A percentile compares a stretch with the other conserved stretches of the same genome.
These are phyloP conservation scores for Drosophila melanogaster DNA, from an alignment of 1,140 invertebrate genomes.

Conservation along the genomic window Release_6_plus_ISO1_MT NT_033779.5:20887001-20887500, in stretches of 20 bases:
- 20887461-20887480: constrained; percentile 41
- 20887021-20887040: constrained; percentile 42
- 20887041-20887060: constrained; percentile 38
- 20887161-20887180: constrained; percentile 6
- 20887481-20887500: constrained; percentile 23
- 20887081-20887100: constrained; percentile 38
- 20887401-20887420: constrained; percentile 38
- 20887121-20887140: constrained; percentile 24
- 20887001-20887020: constrained; percentile 30
- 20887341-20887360: constrained; percentile 13
- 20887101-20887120: constrained; percentile 20
- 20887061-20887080: constrained; percentile 44
- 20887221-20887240: constrained; percentile 25
- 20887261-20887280: neutral
- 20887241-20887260: constrained; percentile 34
- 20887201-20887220: constrained; percentile 41
- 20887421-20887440: constrained; percentile 19
- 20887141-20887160: constrained; percentile 46
- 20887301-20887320: constrained; percentile 1
- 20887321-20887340: neutral
- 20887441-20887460: constrained; percentile 21
- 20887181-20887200: constrained; percentile 31
- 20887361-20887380: neutral
- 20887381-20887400: constrained; percentile 25
- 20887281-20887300: constrained; percentile 3